Evolutionary conservation across 1,140 invertebrate genomes (phyloP).

Genomic region (Drosophila sulfurigaster): DNA sequence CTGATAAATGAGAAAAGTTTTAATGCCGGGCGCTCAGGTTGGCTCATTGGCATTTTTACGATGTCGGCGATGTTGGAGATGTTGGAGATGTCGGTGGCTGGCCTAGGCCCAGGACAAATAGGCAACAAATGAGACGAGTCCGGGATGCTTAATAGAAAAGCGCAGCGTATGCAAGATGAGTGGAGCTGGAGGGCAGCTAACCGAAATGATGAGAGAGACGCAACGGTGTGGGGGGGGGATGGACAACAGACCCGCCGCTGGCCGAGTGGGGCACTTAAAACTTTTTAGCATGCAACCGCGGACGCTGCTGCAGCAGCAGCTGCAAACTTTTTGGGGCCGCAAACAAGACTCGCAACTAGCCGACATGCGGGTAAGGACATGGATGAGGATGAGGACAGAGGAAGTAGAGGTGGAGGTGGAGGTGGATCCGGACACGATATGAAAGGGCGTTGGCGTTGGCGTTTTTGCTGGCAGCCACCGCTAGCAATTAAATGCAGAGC

Average conservation of each 20-base stretch:
- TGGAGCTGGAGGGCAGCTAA: slow-evolving; percentile 4
- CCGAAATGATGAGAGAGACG: not conserved
- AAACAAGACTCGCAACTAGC: slow-evolving; percentile 10
- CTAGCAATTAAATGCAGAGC: slow-evolving; percentile 67
- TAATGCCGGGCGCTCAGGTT: slow-evolving; percentile 75
- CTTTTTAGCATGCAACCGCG: slow-evolving; percentile 80
- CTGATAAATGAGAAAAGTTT: slow-evolving; percentile 83
- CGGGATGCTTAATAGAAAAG: slow-evolving; percentile 77
- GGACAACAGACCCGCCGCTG: not conserved
- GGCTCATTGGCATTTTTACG: slow-evolving; percentile 83
- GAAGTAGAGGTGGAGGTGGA: not conserved
- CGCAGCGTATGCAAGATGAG: slow-evolving; percentile 68
- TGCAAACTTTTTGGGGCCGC: slow-evolving; percentile 56
- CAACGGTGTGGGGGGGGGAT: not conserved
- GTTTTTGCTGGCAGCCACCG: slow-evolving; percentile 12
- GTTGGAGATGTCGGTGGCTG: not conserved
- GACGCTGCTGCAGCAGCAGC: slow-evolving; percentile 58
- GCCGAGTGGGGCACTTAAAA: slow-evolving; percentile 74
- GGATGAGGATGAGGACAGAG: not conserved
- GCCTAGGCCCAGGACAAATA: slow-evolving; percentile 65
- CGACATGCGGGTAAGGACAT: not conserved
- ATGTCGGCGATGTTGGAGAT: slow-evolving; percentile 46
- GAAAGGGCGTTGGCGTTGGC: slow-evolving; percentile 15
- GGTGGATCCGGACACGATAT: slow-evolving; percentile 3
- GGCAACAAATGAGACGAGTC: slow-evolving; percentile 79